Evolutionary conservation across 2,113 vertebrate genomes (phyloP).

Genomic region (Zosterops lateralis): DNA sequence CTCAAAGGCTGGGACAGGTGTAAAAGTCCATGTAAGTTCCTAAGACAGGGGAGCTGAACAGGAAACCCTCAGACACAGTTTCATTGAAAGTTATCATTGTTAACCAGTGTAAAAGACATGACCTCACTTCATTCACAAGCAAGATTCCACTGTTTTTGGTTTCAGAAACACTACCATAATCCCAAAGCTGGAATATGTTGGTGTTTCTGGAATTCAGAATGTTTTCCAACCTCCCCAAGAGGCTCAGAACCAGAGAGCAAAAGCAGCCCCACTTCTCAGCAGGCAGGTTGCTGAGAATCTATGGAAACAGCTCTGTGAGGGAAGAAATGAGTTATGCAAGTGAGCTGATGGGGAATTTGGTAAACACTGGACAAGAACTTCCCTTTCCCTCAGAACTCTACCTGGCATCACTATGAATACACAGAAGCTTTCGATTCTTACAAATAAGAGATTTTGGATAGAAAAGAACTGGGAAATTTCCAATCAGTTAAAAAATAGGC

Average conservation of each 20-base stretch:
- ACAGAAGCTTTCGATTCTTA: not conserved
- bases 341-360: not conserved
- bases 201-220: not conserved
- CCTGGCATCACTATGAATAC: not conserved
- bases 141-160: not conserved
- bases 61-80: not conserved
- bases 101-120: not conserved
- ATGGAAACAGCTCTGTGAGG: not conserved
- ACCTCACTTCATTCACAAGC: not conserved
- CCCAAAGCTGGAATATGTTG: not conserved
- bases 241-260: not conserved
- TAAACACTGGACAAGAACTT: not conserved
- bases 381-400: not conserved
- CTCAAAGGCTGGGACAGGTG: not conserved
- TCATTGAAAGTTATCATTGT: not conserved
- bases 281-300: not conserved
- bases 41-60: not conserved
- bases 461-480: not conserved
- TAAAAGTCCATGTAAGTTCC: not conserved
- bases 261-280: not conserved
- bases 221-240: not conserved
- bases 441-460: not conserved
- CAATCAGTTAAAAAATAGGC: not conserved
- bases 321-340: not conserved
- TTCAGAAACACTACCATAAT: not conserved